Base-by-base conservation (phyloP, 2,113 vertebrate genomes). In the Onychostruthus taczanowskii region DNA sequence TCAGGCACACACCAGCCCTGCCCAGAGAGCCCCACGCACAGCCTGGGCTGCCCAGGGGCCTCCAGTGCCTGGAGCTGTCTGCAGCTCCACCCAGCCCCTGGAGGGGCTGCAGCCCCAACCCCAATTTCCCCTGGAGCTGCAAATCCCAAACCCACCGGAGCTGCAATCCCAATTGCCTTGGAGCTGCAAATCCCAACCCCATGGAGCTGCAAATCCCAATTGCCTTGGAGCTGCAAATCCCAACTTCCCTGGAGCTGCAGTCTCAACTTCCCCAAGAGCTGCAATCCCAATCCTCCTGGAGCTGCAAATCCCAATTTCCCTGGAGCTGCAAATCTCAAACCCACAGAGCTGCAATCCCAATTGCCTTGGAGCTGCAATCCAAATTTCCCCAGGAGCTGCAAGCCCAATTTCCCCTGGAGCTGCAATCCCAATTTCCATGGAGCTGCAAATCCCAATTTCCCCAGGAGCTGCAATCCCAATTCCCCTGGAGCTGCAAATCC, bases 71-170 rank as follows among this genome's bases (percentile, higher is more conserved):
- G 66, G 5, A 55, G 0, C 17, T 3, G 9, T 1, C 79, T 56
- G 76, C 28, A 4, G 8, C 2, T 9, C 49, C 14, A 20, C 49
- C 39, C 3, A 1, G 11, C 1, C 49, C n/a, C n/a, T 37, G 41
- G 3, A 53, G 80, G 37, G 67, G 53, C 77, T 47, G 52, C 31
- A 19, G 47, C 43, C 35, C 33, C 50, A 44, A 6, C 4, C 37
- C 8, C 15, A 41, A 41, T 15, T 12, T 46, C 2, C 49, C 49
- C 24, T 15, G 49, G 49, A 15, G 13, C 23, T 50, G 49, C 24
- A 55, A 31, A 13, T 11, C 53, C 18, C 15, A 47, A 10, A 10
- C 8, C 22, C 19, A 21, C 46, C 12, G 46, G 46, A 22, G 46
- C 46, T 47, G 46, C 21, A 47, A 47, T 47, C 21, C 20, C 20